Percentiles rank a stretch among this genome's conserved stretches.
These are phyloP conservation scores for Machimus atricapillus DNA, from an alignment of 2,888 invertebrate species.

Conservation along the genomic window DNA sequence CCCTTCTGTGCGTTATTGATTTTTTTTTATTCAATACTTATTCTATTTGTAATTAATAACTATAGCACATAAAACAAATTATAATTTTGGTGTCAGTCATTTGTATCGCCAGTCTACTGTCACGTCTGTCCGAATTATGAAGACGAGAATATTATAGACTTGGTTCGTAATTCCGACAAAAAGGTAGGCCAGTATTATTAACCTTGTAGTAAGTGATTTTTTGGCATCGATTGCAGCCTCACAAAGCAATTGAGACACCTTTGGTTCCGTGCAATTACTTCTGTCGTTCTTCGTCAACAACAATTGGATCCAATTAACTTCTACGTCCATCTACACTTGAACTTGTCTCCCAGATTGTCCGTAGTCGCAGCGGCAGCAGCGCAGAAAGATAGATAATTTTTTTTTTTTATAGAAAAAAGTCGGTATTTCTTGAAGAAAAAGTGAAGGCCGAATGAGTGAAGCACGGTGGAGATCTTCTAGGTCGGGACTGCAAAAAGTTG, in stretches of 20 bases:
- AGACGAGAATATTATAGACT: background rate
- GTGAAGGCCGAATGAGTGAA: background rate
- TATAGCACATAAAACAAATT: background rate
- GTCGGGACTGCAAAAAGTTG: background rate
- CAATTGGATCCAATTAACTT: conserved; percentile 16
- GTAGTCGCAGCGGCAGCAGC: background rate
- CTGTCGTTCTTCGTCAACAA: background rate
- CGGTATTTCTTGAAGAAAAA: background rate
- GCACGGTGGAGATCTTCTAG: background rate
- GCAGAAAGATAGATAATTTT: background rate
- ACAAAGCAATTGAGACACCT: background rate
- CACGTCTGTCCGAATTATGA: background rate
- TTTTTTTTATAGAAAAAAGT: background rate
- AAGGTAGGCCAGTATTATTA: background rate
- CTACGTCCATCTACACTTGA: conserved; percentile 7
- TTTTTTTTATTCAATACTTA: background rate
- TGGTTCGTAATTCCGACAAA: background rate
- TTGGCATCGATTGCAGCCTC: background rate
- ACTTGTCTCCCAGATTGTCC: background rate
- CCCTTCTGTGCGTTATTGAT: background rate
- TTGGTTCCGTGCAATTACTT: background rate
- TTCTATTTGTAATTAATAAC: background rate
- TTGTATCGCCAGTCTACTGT: background rate
- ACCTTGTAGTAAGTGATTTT: background rate
- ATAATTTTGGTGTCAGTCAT: background rate